Conservation (phyloP, 2,113 vertebrate species). For the Orientallactaga bullata region DNA sequence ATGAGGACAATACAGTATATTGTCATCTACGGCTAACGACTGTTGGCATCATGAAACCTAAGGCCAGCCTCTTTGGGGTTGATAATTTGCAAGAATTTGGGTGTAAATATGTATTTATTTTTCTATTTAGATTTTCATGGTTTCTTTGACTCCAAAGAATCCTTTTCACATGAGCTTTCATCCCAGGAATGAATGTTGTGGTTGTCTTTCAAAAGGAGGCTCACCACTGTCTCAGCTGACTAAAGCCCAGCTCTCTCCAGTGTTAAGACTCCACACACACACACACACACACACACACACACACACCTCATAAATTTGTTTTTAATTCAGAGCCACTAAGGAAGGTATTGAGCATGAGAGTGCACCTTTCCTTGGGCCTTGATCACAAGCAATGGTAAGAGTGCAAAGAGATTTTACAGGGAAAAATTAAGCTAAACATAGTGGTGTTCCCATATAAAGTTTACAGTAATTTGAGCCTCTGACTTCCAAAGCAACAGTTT, state of each 20-base stretch:
- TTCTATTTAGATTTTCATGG: slow-evolving; percentile 48
- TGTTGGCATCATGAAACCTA: slow-evolving; percentile 2
- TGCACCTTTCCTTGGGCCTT: slow-evolving; percentile 17
- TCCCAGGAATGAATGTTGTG: not conserved
- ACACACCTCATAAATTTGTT: not conserved
- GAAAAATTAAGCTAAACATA: not conserved
- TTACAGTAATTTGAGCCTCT: slow-evolving; percentile 48
- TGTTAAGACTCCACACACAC: too few relatives aligned
- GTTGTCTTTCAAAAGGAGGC: not conserved
- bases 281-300: too few relatives aligned
- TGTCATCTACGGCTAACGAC: slow-evolving; percentile 13
- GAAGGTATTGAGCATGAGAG: not conserved
- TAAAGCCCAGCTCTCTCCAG: not conserved
- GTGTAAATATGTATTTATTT: slow-evolving; percentile 62
- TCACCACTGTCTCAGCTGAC: not conserved
- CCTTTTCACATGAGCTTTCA: slow-evolving; percentile 26
- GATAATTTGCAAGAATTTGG: slow-evolving; percentile 74
- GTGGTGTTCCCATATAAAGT: not conserved
- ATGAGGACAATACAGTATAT: not conserved
- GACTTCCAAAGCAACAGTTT: not conserved
- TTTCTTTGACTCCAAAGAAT: slow-evolving; percentile 18
- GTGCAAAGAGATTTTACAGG: slow-evolving; percentile 1
- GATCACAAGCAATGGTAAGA: slow-evolving; percentile 1
- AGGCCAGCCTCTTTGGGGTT: not conserved
- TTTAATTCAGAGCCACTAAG: slow-evolving; percentile 38